Evolutionary conservation across 2,888 invertebrate species (phyloP), one percentile per base, ranked within the genome.

Genomic region (Leucophenga maculata): DNA sequence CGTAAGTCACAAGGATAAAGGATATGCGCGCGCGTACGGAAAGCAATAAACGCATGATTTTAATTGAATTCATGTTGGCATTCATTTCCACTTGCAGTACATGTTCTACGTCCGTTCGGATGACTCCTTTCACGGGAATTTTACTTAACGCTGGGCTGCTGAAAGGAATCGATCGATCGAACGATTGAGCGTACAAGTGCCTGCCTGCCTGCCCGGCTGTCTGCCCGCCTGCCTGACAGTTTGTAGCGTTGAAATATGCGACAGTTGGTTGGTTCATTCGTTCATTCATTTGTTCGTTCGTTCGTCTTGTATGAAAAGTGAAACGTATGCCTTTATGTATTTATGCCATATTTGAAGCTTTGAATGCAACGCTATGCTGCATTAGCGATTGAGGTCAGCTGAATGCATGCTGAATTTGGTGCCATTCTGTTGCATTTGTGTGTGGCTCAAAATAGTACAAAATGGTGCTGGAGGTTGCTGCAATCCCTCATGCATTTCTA

Each of bases 11-110:
- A 39, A 22, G 31, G 3, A 57, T 57, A 57, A 57, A 22, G 31
- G 57, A 57, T 26, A 66, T 59, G 26, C 39, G 48, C 39, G 18
- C 31, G 60, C 57, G 54, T 57, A 65, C 57, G 72, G 65, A 70
- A 71, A 69, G 76, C 71, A 77, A 77, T 72, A 69, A 75, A 75
- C 75, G 73, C 69, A 70, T 69, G 72, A 75, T 72, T 76, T 73
- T 75, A 71, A 75, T 78, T 78, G 78, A 76, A 75, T 72, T 62
- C 72, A 60, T 69, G 72, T 69, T 69, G 68, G 74, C 68, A 75
- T 70, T 60, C 72, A 66, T 69, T 72, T 66, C 48, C 68, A 65
- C 11, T 39, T 39, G 9, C 39, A 39, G 26, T 26, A 26, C 26
- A 26, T 26, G 26, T 2, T 26, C 4, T 2, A 4, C 39, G 8